Evolutionary conservation across 2,113 vertebrate species (phyloP).

Genomic region (Ceyx cyanopectus): DNA sequence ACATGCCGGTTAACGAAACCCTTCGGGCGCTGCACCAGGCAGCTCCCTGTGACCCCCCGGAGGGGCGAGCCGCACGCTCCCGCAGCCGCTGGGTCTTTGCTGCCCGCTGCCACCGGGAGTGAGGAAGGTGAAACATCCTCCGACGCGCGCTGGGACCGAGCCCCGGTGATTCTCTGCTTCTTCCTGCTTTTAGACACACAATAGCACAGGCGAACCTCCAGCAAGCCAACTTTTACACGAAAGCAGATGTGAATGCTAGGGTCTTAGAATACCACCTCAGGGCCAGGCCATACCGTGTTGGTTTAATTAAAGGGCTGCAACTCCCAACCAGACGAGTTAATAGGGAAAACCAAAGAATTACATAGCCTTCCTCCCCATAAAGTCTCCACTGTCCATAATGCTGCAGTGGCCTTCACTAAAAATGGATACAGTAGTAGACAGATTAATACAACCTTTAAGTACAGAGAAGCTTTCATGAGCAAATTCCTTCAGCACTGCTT

Average conservation of each 20-base stretch:
- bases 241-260: constrained; percentile 33
- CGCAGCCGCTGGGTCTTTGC: not conserved
- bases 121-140: not conserved
- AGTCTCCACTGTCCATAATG: not conserved
- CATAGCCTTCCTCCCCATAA: not conserved
- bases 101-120: not conserved
- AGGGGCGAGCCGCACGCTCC: not conserved
- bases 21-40: not conserved
- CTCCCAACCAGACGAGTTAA: not conserved
- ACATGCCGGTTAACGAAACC: constrained; percentile 28
- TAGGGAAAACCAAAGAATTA: not conserved
- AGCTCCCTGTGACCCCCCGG: not conserved
- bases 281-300: not conserved
- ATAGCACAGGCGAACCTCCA: not conserved
- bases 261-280: not conserved
- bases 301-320: constrained; percentile 36
- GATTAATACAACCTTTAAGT: not conserved
- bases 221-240: not conserved
- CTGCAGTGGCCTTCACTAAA: not conserved
- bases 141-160: not conserved
- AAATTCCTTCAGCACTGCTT: not conserved
- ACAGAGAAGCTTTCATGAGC: not conserved
- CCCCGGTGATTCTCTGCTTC: not conserved
- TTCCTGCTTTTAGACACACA: not conserved
- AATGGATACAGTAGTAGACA: not conserved